Evolutionary conservation across 2,888 invertebrate species (phyloP), one percentile per base, ranked within the genome.

Genomic region (Mesochorus sp.): DNA sequence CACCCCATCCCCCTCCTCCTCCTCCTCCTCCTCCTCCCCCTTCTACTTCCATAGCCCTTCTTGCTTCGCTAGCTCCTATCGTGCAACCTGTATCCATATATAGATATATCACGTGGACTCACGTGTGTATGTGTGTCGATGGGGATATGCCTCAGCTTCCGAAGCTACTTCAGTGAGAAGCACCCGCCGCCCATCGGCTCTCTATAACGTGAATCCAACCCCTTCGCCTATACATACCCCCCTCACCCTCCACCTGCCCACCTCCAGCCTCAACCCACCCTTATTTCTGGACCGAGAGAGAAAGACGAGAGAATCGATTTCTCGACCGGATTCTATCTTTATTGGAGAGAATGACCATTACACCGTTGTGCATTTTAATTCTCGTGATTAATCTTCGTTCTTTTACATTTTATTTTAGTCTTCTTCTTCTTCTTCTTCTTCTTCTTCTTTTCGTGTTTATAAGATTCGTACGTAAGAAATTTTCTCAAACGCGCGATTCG

Each of bases 131-230:
- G 26, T 28, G 17, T 34, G n/a, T 5, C 1, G 14, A 2, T 53
- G 6, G 3, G 28, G 14, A 34, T 47, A n/a, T 39, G 49, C 47
- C 57, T 77, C 62, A 73, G 77, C 67, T 68, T 64, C 68, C 57
- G 62, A 74, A 74, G 66, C 57, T 76, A 76, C 76, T 72, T 67
- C 66, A 76, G 59, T 44, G 71, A 76, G 72, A 44, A 67, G 37
- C 34, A 24, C 47, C 47, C 44, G 37, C 66, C 64, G 64, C 67
- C 49, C 72, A 49, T 55, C 72, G 67, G 61, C 51, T 59, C 59
- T 66, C 53, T 68, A 57, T 68, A 55, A 68, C 31, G 44, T 44
- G 55, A 68, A 68, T 34, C 12, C 55, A 57, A 24, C 55, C 68
- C 68, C 31, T 57, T 68, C 68, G 55, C 55, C 49, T 28, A 28